These are phyloP conservation scores for Halcyon senegalensis DNA, from an alignment of 2,113 vertebrate genomes.

Conservation along the genomic window DNA sequence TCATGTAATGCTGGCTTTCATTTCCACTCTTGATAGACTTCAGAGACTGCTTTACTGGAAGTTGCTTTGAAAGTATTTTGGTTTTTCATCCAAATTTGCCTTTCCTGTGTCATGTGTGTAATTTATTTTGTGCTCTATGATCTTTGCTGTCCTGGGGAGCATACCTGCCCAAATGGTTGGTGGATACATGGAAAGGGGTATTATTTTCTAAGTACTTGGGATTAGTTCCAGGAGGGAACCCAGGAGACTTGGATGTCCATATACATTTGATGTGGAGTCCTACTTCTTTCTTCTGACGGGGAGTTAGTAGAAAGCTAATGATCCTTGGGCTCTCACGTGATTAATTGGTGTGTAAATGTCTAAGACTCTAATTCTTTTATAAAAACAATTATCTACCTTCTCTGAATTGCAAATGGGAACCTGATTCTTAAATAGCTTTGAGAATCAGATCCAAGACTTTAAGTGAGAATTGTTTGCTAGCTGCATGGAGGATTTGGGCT, in stretches of 20 bases:
- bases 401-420: not conserved
- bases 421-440: not conserved
- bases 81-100: not conserved
- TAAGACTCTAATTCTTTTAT: not conserved
- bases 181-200: not conserved
- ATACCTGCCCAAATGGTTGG: not conserved
- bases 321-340: not conserved
- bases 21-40: constrained; percentile 32
- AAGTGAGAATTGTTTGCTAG: not conserved
- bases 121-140: not conserved
- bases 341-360: not conserved
- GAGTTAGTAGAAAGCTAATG: not conserved
- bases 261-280: not conserved
- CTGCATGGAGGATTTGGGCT: not conserved
- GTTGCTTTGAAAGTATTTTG: constrained; percentile 5
- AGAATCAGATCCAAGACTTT: not conserved
- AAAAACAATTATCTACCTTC: not conserved
- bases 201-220: not conserved
- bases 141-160: not conserved
- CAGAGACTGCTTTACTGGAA: constrained; percentile 30
- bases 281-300: not conserved
- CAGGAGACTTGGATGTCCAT: not conserved
- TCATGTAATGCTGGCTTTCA: constrained; percentile 9
- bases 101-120: not conserved
- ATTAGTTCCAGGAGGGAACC: not conserved